phyloP scores from a whole-genome alignment of 2,797 vertebrate species.

The Darevskia nairensis region DNA sequence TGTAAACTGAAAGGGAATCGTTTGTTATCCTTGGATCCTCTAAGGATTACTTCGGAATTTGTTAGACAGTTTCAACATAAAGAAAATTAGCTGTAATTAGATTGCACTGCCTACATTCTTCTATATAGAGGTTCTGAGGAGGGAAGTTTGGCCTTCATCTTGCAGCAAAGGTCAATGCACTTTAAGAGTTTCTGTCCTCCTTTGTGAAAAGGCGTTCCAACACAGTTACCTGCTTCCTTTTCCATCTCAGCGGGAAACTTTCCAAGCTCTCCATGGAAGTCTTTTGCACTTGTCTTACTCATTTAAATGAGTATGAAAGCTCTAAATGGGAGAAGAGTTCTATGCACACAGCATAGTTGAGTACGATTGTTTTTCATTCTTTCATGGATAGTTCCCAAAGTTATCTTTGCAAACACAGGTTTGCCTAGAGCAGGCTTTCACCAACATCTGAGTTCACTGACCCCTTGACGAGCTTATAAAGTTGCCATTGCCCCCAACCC shows the following conservation, averaged over 20 bases:
- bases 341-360: not conserved
- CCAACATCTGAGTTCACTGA: too few relatives aligned
- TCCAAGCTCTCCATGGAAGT: not conserved
- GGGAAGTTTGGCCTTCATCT: conserved; percentile 19
- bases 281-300: not conserved
- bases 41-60: conserved; percentile 68
- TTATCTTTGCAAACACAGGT: not conserved
- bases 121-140: conserved; percentile 12
- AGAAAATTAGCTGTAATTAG: conserved; percentile 69
- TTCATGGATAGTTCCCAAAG: not conserved
- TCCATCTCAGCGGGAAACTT: conserved; percentile 1
- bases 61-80: conserved; percentile 52
- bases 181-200: not conserved
- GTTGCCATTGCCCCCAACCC: too few relatives aligned
- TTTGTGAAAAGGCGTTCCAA: not conserved
- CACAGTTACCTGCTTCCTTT: conserved; percentile 6
- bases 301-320: not conserved
- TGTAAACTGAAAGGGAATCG: conserved; percentile 59
- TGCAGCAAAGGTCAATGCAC: not conserved
- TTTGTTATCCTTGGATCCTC: conserved; percentile 61
- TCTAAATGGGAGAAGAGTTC: not conserved
- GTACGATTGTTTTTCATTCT: not conserved
- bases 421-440: not conserved
- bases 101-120: conserved; percentile 41
- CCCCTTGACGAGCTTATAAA: too few relatives aligned